phyloP scores from a whole-genome alignment of 2,113 vertebrate species.

The Rafetus swinhoei region DNA sequence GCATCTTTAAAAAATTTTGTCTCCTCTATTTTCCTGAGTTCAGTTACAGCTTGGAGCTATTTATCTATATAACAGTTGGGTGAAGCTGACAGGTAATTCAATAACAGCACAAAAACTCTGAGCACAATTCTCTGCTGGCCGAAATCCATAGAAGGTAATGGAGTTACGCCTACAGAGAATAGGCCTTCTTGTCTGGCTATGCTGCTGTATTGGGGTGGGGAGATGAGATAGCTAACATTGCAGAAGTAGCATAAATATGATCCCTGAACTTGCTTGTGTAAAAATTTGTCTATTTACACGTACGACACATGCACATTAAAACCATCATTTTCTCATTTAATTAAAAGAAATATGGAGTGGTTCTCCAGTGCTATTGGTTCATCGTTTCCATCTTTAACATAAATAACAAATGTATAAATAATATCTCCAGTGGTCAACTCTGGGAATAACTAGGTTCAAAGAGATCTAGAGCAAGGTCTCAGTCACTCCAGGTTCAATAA shows the following conservation, averaged over 20 bases:
- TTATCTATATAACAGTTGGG: neutral
- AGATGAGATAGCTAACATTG: neutral
- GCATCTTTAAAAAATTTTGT: neutral
- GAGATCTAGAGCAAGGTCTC: neutral
- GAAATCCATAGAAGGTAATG: rapidly evolving
- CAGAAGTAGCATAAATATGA: neutral
- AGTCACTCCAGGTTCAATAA: neutral
- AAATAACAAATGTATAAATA: neutral
- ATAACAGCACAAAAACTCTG: rapidly evolving
- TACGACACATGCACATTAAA: neutral
- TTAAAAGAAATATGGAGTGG: neutral
- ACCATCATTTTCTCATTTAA: rapidly evolving
- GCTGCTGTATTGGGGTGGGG: neutral
- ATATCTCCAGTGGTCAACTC: neutral
- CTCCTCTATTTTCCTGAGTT: neutral
- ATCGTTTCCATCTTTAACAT: constrained; percentile 5
- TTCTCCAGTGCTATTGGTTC: neutral
- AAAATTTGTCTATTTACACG: rapidly evolving
- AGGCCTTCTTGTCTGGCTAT: rapidly evolving
- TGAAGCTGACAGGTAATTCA: neutral
- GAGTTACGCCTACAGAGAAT: neutral
- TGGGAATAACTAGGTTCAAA: neutral
- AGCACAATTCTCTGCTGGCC: neutral
- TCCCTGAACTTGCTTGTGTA: rapidly evolving
- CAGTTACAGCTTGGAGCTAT: neutral